Evolutionary conservation across 2,797 vertebrate species (phyloP), one percentile per base, ranked within the genome.

Genomic region (Sebastes hopkinsi): DNA sequence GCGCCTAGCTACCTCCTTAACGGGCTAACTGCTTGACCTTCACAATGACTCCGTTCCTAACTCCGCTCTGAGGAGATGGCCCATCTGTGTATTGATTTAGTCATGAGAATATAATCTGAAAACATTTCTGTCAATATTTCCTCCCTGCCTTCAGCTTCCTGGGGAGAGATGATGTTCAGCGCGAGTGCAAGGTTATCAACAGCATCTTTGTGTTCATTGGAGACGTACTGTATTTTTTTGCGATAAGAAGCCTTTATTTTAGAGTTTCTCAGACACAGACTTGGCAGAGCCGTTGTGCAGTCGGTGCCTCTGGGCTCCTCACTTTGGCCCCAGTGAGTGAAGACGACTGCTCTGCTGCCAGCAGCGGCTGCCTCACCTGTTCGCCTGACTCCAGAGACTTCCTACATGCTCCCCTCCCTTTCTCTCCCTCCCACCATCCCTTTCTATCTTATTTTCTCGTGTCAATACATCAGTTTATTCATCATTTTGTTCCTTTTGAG

Each of bases 71-170:
- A 93, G 87, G 89, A 92, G 85, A 84, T 72, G 83, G 87, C 89
- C 91, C 85, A 85, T 93, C 90, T 90, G 88, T 80, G 89, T 93
- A 95, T 95, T 89, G 94, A 95, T 95, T 91, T 85, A 93, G 94
- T 92, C 93, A 91, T 87, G 94, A 93, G 92, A 94, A 91, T 90
- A 93, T 94, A 92, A 94, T 94, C 92, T 93, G 91, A 94, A 95
- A 94, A 94, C 92, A 92, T 90, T 88, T 87, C 89, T 86, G 92
- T 95, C 94, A 92, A 94, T 94, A 93, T 91, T 91, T 93, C 88
- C 86, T 82, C 58, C 76, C 89, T 83, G 83, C 85, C 82, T 90
- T 88, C 77, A 86, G 89, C 89, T 81, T 89, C 87, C 87, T 76
- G 84, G 81, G 88, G 87, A 90, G 89, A 85, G 89, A 88, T 79